Evolutionary conservation across 2,797 vertebrate species (phyloP).

Genomic region (Morelia viridis): DNA sequence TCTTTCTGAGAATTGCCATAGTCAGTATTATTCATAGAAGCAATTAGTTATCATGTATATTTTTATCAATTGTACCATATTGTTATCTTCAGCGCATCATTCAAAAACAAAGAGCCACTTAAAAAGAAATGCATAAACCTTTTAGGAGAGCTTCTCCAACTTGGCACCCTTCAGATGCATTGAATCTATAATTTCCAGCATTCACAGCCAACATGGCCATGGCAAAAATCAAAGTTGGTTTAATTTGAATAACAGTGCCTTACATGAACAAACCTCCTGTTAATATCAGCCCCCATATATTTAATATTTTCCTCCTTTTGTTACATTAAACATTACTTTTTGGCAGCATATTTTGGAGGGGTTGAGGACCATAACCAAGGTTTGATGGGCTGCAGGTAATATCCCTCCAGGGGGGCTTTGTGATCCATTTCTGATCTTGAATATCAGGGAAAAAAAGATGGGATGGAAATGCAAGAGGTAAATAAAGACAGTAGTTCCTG

Average conservation of each 20-base stretch:
- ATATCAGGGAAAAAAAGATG: background rate
- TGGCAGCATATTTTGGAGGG: background rate
- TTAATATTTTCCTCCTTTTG: background rate
- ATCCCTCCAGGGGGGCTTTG: background rate
- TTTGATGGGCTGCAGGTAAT: background rate
- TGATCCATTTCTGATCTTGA: background rate
- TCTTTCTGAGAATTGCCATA: background rate
- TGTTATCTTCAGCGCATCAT: background rate
- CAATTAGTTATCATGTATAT: background rate
- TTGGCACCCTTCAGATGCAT: background rate
- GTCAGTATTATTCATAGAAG: background rate
- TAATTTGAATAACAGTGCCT: background rate
- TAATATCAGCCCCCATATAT: background rate
- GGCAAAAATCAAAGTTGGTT: background rate
- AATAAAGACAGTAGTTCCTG: background rate
- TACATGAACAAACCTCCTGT: background rate
- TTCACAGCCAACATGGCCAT: background rate
- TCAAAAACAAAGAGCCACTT: background rate
- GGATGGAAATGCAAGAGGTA: background rate
- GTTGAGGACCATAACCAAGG: background rate
- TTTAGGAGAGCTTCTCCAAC: background rate
- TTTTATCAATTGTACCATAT: background rate
- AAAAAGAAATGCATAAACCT: background rate
- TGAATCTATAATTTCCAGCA: background rate
- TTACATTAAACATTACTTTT: background rate